Percentiles rank a stretch among this genome's conserved stretches.
phyloP scores from a whole-genome alignment of 2,888 invertebrate species.

The Alcis repandata region DNA sequence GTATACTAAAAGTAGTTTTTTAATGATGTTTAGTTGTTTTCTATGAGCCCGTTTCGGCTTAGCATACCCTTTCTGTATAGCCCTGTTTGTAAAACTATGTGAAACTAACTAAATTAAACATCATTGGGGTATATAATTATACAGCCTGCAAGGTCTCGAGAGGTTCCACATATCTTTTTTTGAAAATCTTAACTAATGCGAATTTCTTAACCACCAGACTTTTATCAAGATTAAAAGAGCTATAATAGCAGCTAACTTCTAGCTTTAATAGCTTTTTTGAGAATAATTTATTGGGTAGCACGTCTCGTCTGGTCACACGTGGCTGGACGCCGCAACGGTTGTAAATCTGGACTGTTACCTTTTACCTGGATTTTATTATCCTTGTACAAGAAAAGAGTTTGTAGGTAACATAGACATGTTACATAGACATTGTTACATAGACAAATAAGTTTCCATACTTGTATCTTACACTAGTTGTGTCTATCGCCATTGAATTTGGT shows the following conservation, averaged over 20 bases:
- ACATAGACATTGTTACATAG: too few species aligned
- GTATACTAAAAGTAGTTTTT: too few species aligned
- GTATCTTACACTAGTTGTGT: too few species aligned
- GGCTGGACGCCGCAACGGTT: constrained; percentile 17
- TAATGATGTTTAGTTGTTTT: too few species aligned
- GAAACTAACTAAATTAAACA: too few species aligned
- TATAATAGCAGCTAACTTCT: neutral
- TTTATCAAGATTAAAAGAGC: constrained; percentile 10
- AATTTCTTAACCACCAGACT: constrained; percentile 15
- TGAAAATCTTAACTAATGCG: neutral
- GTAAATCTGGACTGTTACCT: constrained; percentile 20
- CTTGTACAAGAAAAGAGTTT: neutral
- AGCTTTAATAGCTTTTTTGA: constrained; percentile 6
- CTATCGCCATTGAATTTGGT: too few species aligned
- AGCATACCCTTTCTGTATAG: too few species aligned
- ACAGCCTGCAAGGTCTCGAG: too few species aligned
- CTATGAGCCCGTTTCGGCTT: too few species aligned
- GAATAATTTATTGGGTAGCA: constrained; percentile 15
- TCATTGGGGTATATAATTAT: too few species aligned
- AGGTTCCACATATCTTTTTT: neutral
- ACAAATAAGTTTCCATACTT: too few species aligned
- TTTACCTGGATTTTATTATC: constrained; percentile 3
- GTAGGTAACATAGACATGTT: neutral
- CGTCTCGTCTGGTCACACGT: constrained; percentile 22
- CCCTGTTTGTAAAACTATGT: too few species aligned